These are phyloP conservation scores for Psammodynastes pulverulentus DNA, from an alignment of 2,113 vertebrate species.

Conservation along the genomic window DNA sequence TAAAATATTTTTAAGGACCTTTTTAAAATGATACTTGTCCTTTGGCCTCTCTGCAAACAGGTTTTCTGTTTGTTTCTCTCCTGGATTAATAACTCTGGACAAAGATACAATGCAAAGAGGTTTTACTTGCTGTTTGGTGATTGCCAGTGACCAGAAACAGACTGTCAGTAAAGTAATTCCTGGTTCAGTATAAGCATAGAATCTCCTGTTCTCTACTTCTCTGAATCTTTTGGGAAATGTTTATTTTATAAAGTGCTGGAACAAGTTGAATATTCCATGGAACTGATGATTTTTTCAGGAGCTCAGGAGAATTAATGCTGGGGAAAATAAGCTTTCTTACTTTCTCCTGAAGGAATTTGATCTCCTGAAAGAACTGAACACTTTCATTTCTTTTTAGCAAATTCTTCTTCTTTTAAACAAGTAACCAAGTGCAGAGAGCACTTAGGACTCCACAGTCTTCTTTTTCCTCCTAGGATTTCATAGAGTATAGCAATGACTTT, in stretches of 20 bases:
- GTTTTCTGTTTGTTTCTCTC: not conserved
- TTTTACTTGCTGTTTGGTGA: not conserved
- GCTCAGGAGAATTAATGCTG: not conserved
- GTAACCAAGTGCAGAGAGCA: not conserved
- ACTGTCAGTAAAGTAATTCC: not conserved
- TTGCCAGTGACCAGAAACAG: not conserved
- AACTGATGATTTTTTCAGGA: not conserved
- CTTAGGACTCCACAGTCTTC: not conserved
- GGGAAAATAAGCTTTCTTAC: not conserved
- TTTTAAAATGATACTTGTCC: not conserved
- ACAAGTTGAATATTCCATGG: not conserved
- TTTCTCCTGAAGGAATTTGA: not conserved
- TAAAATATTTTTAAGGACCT: not conserved
- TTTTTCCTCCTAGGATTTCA: not conserved
- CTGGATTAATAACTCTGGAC: not conserved
- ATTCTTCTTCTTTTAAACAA: not conserved
- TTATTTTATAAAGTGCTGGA: not conserved
- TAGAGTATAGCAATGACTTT: not conserved
- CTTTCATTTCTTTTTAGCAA: not conserved
- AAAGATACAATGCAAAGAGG: not conserved
- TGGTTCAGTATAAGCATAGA: not conserved
- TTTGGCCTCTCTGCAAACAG: not conserved
- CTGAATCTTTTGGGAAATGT: not conserved
- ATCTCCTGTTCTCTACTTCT: not conserved
- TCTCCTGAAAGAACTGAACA: not conserved